phyloP scores from a whole-genome alignment of 2,888 invertebrate species.

The Lithophane socia region DNA sequence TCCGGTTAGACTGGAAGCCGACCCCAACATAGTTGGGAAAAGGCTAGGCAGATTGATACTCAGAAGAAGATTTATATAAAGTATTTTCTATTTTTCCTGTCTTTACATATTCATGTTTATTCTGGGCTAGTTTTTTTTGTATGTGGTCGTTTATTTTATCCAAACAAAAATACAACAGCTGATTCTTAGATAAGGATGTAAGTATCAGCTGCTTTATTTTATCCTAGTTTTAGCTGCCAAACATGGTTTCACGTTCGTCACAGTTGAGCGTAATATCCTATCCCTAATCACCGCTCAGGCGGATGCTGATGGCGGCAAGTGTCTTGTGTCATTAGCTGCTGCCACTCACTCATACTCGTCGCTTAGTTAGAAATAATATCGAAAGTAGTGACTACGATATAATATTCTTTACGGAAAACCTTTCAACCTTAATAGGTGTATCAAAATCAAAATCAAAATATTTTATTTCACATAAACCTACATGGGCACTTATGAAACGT shows the following conservation, averaged over 20 bases:
- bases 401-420: neutral
- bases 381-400: neutral
- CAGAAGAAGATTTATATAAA: too few species aligned
- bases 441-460: too few species aligned
- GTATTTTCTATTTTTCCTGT: neutral
- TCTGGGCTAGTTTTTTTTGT: neutral
- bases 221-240: neutral
- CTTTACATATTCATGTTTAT: neutral
- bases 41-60: too few species aligned
- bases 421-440: too few species aligned
- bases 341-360: conserved; percentile 26
- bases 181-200: too few species aligned
- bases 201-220: too few species aligned
- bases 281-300: conserved; percentile 16
- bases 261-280: conserved; percentile 9
- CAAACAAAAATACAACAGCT: neutral
- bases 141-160: too few species aligned
- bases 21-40: too few species aligned
- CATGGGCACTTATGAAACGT: too few species aligned
- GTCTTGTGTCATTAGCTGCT: conserved; percentile 25
- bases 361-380: neutral
- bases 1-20: too few species aligned
- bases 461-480: too few species aligned
- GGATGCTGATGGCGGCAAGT: conserved; percentile 17
- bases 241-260: neutral